These are phyloP conservation scores for Allolobophora icterica DNA, from an alignment of 2,888 invertebrate genomes.

Conservation along the genomic window DNA sequence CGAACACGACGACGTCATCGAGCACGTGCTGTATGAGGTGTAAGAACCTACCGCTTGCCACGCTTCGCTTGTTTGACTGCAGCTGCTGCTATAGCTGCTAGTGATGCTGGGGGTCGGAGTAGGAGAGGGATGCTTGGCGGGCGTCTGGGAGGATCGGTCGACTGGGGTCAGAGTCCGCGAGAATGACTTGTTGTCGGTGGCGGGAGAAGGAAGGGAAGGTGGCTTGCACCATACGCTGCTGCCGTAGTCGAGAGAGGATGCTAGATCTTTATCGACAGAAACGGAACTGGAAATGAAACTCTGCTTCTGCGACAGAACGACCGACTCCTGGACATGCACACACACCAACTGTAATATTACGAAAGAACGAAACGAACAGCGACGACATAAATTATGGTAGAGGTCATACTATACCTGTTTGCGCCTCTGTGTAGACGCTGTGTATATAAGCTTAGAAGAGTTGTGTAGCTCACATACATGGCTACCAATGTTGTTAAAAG, in stretches of 20 bases:
- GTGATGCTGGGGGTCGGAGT: neutral
- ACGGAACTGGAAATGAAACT: neutral
- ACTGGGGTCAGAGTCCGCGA: neutral
- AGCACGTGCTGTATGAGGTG: neutral
- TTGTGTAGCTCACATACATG: too few species aligned
- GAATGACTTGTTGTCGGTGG: neutral
- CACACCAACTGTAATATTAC: neutral
- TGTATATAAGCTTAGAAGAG: too few species aligned
- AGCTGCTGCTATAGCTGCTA: neutral
- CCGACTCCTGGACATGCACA: neutral
- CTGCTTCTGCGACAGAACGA: neutral
- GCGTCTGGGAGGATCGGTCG: neutral
- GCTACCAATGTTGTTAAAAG: too few species aligned
- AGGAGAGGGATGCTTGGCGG: neutral
- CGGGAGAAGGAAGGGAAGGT: neutral
- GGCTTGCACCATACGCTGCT: neutral
- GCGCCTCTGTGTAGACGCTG: too few species aligned
- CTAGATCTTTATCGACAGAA: neutral
- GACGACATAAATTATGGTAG: neutral
- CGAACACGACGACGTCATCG: neutral
- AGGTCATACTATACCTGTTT: too few species aligned
- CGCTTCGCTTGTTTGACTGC: neutral
- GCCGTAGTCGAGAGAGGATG: slow-evolving; percentile 12
- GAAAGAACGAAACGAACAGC: neutral
- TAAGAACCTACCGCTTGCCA: neutral